Evolutionary conservation across 2,888 invertebrate genomes (phyloP).

Genomic region (Idaea straminata): DNA sequence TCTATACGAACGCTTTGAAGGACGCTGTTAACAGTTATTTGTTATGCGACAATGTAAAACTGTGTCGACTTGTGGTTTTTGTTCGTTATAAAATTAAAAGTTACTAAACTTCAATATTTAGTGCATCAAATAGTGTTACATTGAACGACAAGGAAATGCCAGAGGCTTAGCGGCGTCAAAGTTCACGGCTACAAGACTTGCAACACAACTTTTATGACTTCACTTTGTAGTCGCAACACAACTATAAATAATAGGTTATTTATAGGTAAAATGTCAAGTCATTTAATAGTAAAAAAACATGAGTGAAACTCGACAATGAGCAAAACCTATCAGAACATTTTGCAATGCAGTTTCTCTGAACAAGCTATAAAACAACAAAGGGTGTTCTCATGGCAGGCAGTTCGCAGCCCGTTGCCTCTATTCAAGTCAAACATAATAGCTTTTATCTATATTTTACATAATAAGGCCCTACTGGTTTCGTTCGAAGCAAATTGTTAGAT

Average conservation of each 20-base stretch:
- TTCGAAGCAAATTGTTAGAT: neutral
- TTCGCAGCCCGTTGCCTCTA: constrained; percentile 27
- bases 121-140: too few relatives aligned
- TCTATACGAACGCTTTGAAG: too few relatives aligned
- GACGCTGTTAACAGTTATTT: too few relatives aligned
- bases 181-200: constrained; percentile 36
- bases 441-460: constrained; percentile 23
- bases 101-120: too few relatives aligned
- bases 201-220: constrained; percentile 43
- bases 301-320: constrained; percentile 51
- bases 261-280: constrained; percentile 37
- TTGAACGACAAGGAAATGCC: too few relatives aligned
- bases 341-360: constrained; percentile 46
- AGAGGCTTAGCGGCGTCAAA: constrained; percentile 32
- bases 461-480: neutral
- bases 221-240: constrained; percentile 40
- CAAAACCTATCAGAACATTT: constrained; percentile 54
- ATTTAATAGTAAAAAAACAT: constrained; percentile 9
- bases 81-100: too few relatives aligned
- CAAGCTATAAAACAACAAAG: constrained; percentile 40
- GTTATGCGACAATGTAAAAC: too few relatives aligned
- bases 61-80: too few relatives aligned
- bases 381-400: constrained; percentile 53
- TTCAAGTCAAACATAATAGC: constrained; percentile 26
- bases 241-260: constrained; percentile 30